Evolutionary conservation across 2,888 invertebrate species (phyloP).

Genomic region (Hydraecia micacea): DNA sequence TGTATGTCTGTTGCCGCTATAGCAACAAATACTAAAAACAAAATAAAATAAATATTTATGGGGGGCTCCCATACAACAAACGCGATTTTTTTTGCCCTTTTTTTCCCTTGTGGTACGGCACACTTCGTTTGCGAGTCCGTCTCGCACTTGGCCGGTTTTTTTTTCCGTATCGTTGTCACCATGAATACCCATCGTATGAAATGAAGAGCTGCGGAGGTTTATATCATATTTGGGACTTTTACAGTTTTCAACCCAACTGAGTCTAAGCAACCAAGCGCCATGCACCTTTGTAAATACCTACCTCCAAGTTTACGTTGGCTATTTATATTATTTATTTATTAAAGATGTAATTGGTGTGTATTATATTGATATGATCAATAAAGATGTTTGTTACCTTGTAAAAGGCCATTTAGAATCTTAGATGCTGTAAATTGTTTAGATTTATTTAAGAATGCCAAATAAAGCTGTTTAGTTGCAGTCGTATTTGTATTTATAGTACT

Average conservation of each 20-base stretch:
- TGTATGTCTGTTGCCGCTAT: too few species aligned
- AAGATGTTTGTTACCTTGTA: conserved; percentile 5
- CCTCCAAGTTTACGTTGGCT: not conserved
- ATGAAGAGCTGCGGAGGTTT: not conserved
- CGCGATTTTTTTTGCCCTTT: too few species aligned
- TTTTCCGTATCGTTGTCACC: not conserved
- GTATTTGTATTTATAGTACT: not conserved
- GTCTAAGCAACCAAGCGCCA: not conserved
- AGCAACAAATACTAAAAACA: too few species aligned
- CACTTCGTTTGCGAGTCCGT: too few species aligned
- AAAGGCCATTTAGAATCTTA: not conserved
- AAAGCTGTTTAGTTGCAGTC: conserved; percentile 6
- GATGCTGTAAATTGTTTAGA: conserved; percentile 7
- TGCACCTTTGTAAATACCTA: not conserved
- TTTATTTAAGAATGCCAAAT: not conserved
- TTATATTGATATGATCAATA: not conserved
- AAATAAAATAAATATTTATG: too few species aligned
- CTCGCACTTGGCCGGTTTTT: too few species aligned
- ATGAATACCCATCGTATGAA: not conserved
- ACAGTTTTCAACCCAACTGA: not conserved
- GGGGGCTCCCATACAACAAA: too few species aligned
- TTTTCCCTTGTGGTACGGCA: too few species aligned
- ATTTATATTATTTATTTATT: not conserved
- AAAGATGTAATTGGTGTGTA: not conserved
- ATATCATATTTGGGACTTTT: not conserved